Conservation (phyloP, 2,113 vertebrate species). For the Struthio camelus region DNA sequence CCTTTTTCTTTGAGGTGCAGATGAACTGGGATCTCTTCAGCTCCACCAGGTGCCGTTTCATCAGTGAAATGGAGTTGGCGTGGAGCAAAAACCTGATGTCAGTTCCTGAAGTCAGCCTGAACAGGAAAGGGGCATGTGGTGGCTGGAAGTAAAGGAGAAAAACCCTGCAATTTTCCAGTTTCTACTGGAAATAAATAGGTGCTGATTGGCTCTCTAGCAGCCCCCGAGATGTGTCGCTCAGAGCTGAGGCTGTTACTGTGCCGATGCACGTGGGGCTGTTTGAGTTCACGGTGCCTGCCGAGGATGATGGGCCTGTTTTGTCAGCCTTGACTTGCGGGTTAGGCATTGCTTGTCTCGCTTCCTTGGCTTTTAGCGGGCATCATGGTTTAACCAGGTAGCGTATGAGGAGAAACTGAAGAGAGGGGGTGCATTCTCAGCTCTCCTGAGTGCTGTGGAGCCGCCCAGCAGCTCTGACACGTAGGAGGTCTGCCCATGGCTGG, state of each 20-base stretch:
- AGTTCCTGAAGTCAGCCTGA: not conserved
- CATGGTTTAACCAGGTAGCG: fast-evolving
- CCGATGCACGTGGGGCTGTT: not conserved
- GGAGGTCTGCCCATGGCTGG: not conserved
- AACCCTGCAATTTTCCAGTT: not conserved
- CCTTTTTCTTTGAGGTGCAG: not conserved
- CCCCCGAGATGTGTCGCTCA: not conserved
- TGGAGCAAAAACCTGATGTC: not conserved
- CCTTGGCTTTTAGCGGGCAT: not conserved
- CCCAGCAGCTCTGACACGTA: not conserved
- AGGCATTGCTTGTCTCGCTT: fast-evolving
- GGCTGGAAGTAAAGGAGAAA: not conserved
- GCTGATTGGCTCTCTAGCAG: not conserved
- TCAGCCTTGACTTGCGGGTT: not conserved
- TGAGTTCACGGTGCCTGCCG: not conserved
- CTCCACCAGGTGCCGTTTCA: not conserved
- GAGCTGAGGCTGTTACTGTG: not conserved
- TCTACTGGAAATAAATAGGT: not conserved
- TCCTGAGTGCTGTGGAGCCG: not conserved
- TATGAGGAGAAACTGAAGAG: not conserved
- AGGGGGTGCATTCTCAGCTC: not conserved
- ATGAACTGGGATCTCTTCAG: not conserved
- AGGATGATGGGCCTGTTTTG: not conserved
- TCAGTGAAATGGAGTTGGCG: fast-evolving
- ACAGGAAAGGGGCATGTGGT: too few species aligned